Evolutionary conservation across 2,888 invertebrate genomes (phyloP).

Genomic region (Lepas anatifera): DNA sequence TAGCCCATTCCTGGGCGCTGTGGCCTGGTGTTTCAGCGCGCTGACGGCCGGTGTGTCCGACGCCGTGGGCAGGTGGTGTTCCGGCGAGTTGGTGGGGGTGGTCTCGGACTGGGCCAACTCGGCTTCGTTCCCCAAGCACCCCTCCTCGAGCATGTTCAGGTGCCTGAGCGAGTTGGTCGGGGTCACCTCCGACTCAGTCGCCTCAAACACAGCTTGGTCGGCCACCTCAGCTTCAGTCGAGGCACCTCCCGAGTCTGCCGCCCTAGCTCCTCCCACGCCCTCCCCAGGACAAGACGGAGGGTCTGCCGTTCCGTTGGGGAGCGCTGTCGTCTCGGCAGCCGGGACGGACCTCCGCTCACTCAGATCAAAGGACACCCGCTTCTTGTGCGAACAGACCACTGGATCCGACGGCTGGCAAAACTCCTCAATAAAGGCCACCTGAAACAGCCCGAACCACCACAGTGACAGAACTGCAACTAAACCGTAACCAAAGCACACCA

Average conservation of each 20-base stretch:
- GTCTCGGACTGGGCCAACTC: no score
- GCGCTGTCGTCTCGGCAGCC: neutral
- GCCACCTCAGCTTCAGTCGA: no score
- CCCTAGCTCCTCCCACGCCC: neutral
- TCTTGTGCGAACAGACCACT: neutral
- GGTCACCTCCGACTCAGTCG: no score
- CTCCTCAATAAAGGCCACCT: neutral
- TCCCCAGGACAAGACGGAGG: neutral
- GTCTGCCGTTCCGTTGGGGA: neutral
- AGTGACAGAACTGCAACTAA: neutral
- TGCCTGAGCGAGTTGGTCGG: no score
- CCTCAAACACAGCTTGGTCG: no score
- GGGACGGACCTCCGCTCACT: neutral
- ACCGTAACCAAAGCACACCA: neutral
- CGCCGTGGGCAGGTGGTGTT: neutral
- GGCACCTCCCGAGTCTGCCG: neutral
- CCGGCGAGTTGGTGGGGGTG: neutral
- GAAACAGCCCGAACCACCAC: neutral
- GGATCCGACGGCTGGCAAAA: neutral
- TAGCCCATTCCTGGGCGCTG: no score
- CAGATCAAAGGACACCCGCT: neutral
- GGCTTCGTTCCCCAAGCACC: no score
- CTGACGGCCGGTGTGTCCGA: neutral
- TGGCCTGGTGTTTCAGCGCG: neutral
- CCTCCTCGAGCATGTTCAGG: no score